Evolutionary conservation across 1,140 invertebrate genomes (phyloP).

Genomic region (Drosophila ananassae): DNA sequence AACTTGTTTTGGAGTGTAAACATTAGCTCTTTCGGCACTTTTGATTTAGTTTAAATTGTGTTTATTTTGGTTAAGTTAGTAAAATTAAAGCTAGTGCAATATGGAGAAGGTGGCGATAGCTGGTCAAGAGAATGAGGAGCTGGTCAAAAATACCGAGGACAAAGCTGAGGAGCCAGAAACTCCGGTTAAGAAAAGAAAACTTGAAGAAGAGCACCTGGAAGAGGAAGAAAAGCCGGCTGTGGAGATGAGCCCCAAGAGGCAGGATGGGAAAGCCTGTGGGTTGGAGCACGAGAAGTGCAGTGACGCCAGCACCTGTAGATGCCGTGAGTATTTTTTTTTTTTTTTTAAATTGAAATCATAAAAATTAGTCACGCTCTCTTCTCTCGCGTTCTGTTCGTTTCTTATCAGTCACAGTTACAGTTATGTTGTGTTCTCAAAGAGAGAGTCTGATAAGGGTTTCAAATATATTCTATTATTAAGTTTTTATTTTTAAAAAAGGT

Average conservation of each 20-base stretch:
- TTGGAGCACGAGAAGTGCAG: constrained; percentile 19
- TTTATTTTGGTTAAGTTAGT: neutral
- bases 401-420: neutral
- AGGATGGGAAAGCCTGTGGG: neutral
- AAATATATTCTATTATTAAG: too few relatives aligned
- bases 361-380: neutral
- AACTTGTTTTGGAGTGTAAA: neutral
- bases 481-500: too few relatives aligned
- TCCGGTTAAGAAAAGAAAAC: neutral
- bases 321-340: constrained; percentile 37
- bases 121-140: neutral
- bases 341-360: neutral
- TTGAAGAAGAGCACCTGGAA: neutral
- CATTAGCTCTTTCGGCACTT: neutral
- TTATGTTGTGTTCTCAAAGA: too few relatives aligned
- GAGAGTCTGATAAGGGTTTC: too few relatives aligned
- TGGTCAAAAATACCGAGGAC: neutral
- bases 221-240: neutral
- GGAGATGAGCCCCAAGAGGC: neutral
- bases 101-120: neutral
- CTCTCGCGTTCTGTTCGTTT: neutral
- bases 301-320: constrained; percentile 34
- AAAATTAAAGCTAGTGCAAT: neutral
- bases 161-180: neutral
- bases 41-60: neutral